These are phyloP conservation scores for Ceratitis capitata DNA, from an alignment of 1,140 invertebrate genomes.

Conservation along the genomic window DNA sequence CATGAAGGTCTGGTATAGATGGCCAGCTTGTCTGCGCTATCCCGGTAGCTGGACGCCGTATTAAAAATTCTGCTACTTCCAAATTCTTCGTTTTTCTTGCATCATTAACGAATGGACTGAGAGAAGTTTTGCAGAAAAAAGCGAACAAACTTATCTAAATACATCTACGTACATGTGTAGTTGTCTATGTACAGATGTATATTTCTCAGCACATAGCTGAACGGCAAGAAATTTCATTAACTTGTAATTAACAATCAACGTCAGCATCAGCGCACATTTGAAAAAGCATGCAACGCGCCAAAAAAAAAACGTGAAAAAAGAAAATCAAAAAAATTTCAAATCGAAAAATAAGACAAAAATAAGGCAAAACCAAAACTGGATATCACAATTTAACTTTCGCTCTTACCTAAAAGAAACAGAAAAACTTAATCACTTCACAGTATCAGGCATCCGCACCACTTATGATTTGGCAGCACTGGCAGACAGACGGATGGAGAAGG, in stretches of 20 bases:
- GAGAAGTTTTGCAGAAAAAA: background rate
- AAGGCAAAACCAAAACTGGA: background rate
- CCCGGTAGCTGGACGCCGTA: background rate
- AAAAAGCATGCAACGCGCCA: background rate
- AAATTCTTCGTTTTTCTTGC: background rate
- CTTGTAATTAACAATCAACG: constrained; percentile 41
- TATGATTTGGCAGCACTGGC: no score
- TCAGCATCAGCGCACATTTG: background rate
- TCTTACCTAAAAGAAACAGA: background rate
- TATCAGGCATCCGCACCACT: no score
- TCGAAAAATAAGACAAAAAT: background rate
- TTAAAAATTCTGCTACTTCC: background rate
- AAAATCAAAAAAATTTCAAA: background rate
- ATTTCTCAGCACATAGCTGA: background rate
- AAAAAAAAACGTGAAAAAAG: background rate
- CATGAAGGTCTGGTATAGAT: background rate
- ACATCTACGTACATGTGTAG: background rate
- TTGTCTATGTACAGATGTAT: background rate
- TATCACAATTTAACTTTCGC: background rate
- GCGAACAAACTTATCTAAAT: background rate
- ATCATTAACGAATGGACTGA: background rate
- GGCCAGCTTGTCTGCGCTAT: background rate
- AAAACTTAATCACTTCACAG: no score
- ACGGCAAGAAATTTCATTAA: constrained; percentile 36
- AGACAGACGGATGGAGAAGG: background rate